phyloP scores from a whole-genome alignment of 2,113 vertebrate species.

The Oplegnathus fasciatus region DNA sequence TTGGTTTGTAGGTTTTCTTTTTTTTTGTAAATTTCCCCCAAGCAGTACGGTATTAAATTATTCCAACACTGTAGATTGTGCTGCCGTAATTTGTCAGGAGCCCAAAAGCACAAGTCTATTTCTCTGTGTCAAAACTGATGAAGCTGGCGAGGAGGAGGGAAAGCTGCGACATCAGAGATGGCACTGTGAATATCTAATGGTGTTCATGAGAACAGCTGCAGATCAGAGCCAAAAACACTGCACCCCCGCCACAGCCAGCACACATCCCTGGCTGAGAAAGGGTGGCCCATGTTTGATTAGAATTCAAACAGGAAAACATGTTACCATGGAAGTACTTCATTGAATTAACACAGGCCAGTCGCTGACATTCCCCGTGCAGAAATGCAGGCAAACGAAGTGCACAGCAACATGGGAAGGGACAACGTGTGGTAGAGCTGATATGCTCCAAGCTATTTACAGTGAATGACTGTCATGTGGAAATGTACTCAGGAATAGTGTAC shows the following conservation, averaged over 20 bases:
- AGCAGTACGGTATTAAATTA: slow-evolving; percentile 65
- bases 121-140: slow-evolving; percentile 79
- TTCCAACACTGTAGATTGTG: slow-evolving; percentile 72
- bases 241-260: slow-evolving; percentile 58
- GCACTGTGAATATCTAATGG: slow-evolving; percentile 75
- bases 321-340: slow-evolving; percentile 58
- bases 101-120: slow-evolving; percentile 79
- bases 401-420: slow-evolving; percentile 15
- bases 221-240: slow-evolving; percentile 68
- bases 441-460: slow-evolving; percentile 62
- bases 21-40: slow-evolving; percentile 16
- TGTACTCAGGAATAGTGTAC: background rate
- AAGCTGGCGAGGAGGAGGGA: slow-evolving; percentile 71
- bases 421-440: slow-evolving; percentile 50
- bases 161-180: slow-evolving; percentile 67
- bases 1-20: background rate
- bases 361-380: slow-evolving; percentile 44
- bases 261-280: slow-evolving; percentile 56
- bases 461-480: slow-evolving; percentile 56
- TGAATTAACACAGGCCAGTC: slow-evolving; percentile 50
- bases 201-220: slow-evolving; percentile 62
- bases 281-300: slow-evolving; percentile 66
- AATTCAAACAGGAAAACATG: slow-evolving; percentile 73
- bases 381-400: slow-evolving; percentile 44
- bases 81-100: slow-evolving; percentile 79